Percentiles rank a stretch among this genome's conserved stretches.
phyloP scores from a whole-genome alignment of 2,113 vertebrate species.

The Psittacara wagleri region DNA sequence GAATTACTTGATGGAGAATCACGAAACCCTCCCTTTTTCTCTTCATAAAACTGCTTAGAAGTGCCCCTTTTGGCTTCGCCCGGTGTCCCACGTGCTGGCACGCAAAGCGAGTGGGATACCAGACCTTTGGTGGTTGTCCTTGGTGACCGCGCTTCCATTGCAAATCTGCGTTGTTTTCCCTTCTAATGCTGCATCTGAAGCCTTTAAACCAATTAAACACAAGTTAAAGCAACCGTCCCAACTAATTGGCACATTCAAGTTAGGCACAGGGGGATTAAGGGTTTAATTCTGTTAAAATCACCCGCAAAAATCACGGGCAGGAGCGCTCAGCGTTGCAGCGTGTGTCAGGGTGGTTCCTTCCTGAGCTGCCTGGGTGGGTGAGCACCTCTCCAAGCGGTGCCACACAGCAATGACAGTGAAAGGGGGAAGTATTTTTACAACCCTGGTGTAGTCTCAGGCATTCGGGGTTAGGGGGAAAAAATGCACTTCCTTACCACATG shows the following conservation, averaged over 20 bases:
- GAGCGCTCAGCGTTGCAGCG: neutral
- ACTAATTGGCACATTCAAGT: neutral
- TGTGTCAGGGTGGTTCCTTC: neutral
- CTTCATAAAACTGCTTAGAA: neutral
- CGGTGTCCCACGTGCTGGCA: neutral
- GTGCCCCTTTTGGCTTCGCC: neutral
- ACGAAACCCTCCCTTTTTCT: neutral
- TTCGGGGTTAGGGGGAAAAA: neutral
- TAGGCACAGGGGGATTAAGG: neutral
- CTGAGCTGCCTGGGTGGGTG: neutral
- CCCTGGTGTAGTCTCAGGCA: neutral
- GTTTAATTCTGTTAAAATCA: neutral
- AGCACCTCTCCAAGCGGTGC: accelerated
- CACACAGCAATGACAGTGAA: neutral
- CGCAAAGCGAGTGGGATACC: neutral
- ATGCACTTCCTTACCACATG: neutral
- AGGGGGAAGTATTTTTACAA: conserved; percentile 1
- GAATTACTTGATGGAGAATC: neutral
- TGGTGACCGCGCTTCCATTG: neutral
- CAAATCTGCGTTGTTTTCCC: neutral
- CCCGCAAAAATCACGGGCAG: neutral
- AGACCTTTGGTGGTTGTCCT: neutral
- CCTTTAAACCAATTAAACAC: conserved; percentile 32
- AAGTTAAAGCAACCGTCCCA: conserved; percentile 24
- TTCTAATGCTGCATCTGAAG: conserved; percentile 23